These are phyloP conservation scores for Lepidurus couesii DNA, from an alignment of 1,140 invertebrate species.

Conservation along the genomic window DNA sequence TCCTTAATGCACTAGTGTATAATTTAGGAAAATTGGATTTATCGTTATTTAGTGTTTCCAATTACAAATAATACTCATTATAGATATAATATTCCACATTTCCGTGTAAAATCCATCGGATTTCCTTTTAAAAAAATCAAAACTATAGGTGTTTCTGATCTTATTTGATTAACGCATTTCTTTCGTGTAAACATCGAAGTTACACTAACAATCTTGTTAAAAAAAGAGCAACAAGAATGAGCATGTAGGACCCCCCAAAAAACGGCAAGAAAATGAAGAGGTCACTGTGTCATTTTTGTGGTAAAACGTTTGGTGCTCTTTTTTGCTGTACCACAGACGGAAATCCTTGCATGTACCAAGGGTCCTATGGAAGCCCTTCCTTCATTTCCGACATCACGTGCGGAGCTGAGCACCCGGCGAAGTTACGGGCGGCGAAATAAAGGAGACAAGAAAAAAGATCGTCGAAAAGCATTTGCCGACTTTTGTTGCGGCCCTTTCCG, in stretches of 20 bases:
- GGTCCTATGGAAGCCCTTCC: background rate
- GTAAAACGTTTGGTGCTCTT: background rate
- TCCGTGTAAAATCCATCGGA: too few species aligned
- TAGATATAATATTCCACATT: too few species aligned
- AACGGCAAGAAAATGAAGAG: background rate
- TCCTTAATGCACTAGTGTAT: too few species aligned
- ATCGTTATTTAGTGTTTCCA: too few species aligned
- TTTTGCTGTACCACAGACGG: background rate
- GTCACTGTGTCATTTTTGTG: background rate
- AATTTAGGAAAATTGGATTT: too few species aligned
- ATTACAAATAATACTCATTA: too few species aligned
- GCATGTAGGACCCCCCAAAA: background rate
- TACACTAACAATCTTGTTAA: background rate
- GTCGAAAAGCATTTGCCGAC: conserved; percentile 7
- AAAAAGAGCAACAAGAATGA: background rate
- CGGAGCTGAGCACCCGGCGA: conserved; percentile 7
- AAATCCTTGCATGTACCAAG: conserved; percentile 18
- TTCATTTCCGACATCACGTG: conserved; percentile 21
- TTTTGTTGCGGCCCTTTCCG: background rate
- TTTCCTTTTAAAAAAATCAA: too few species aligned
- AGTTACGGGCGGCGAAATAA: background rate
- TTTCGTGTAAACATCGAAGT: too few species aligned
- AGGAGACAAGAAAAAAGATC: background rate
- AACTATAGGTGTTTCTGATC: too few species aligned
- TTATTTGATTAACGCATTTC: too few species aligned